Base-by-base conservation (phyloP, 2,113 vertebrate species). In the Rhipidura dahli region DNA sequence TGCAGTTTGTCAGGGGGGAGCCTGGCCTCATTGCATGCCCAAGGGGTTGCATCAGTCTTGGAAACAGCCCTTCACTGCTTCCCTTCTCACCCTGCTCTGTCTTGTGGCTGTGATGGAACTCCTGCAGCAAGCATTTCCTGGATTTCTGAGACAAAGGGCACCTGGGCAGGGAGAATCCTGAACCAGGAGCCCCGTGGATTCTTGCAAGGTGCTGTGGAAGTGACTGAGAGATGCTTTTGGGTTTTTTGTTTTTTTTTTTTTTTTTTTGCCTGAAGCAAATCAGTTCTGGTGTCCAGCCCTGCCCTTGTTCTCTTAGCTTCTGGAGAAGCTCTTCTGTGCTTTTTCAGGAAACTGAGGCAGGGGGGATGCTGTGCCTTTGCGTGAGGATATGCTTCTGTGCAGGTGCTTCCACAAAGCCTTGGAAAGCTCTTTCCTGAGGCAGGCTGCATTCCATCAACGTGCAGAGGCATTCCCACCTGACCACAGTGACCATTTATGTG, bases 351-450 rank as follows among this genome's bases (percentile, higher is more conserved):
- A 12, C 30, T 31, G 40, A 42, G 61, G 78, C 72, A 47, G 53
- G 37, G 44, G 47, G 49, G 26, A n/a, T 16, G n/a, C n/a, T 54
- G 20, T 28, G 39, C 2, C 0, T 19, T 53, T 40, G 49, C 0
- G 0, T 9, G 45, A 50, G 77, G 56, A 10, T n/a, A 2, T 21
- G 33, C 17, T 66, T 73, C 45, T 35, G 61, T 68, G 90, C 83
- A 95, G 95, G 90, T 96, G 93, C 39, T 83, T 70, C 68, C 68
- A 28, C 51, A 72, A 73, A 31, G n/a, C 57, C 78, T 68, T 5
- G 22, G 87, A 64, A 94, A 87, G 54, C 59, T 85, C 81, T 75
- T 83, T 86, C 33, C 87, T 78, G 93, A 81, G 72, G 50, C 23
- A 53, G 8, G 3, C 37, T 37, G 2, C 59, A 14, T 73, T 90